Evolutionary conservation across 2,888 invertebrate species (phyloP).

Genomic region (Pheosia tremula): DNA sequence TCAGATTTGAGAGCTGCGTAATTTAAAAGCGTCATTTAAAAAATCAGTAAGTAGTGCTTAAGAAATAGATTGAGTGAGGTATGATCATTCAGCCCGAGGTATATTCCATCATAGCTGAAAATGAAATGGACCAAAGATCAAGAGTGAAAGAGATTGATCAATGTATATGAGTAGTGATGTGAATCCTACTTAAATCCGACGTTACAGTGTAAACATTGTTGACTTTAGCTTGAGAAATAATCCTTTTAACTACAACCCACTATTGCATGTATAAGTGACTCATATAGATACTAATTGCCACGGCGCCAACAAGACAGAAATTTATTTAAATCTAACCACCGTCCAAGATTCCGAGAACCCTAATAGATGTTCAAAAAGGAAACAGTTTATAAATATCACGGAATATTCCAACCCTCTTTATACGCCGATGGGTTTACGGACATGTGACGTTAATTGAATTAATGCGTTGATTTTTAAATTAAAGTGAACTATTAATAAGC

Average conservation of each 20-base stretch:
- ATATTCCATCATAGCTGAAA: no score
- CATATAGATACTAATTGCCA: conserved; percentile 54
- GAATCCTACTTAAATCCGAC: neutral
- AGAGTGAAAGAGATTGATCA: neutral
- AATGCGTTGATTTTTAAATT: conserved; percentile 31
- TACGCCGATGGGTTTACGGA: conserved; percentile 17
- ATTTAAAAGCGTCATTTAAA: no score
- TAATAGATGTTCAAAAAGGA: conserved; percentile 36
- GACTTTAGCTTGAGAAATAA: neutral
- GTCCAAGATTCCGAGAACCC: conserved; percentile 44
- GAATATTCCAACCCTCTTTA: conserved; percentile 13
- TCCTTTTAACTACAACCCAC: neutral
- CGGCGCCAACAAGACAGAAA: conserved; percentile 51
- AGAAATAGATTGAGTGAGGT: no score
- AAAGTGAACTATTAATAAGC: conserved; percentile 28
- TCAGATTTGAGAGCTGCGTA: no score
- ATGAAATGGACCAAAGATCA: neutral
- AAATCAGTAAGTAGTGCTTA: no score
- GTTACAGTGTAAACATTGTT: neutral
- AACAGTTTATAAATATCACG: conserved; percentile 11
- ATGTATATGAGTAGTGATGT: neutral
- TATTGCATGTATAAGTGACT: conserved; percentile 24
- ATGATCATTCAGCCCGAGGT: no score
- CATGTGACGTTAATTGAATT: conserved; percentile 33
- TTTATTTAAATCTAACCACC: conserved; percentile 48